A percentile compares a stretch with the other conserved stretches of the same genome.
These are phyloP conservation scores for Cavia porcellus DNA, from an alignment of 2,113 vertebrate genomes.

Conservation along the genomic window DNA sequence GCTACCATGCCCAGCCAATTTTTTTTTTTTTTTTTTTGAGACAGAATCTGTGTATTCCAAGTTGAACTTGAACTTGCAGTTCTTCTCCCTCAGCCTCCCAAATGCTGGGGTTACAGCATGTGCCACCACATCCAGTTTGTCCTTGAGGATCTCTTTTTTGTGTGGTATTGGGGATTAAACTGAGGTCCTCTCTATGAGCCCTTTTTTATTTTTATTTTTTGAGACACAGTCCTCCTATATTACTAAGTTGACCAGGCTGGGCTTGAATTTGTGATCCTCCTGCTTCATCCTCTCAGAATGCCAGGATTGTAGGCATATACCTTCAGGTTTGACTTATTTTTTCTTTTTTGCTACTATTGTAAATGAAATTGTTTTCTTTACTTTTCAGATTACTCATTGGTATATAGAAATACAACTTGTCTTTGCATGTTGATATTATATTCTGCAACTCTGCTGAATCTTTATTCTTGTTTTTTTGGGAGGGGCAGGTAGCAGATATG, in stretches of 20 bases:
- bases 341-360: conserved; percentile 35
- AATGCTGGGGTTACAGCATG: not conserved
- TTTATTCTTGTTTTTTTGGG: not conserved
- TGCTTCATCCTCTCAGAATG: not conserved
- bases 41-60: not conserved
- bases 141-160: not conserved
- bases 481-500: too few relatives aligned
- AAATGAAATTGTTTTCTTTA: not conserved
- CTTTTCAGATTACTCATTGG: not conserved
- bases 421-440: not conserved
- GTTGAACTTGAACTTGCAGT: not conserved
- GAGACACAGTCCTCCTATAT: not conserved
- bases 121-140: not conserved
- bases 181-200: not conserved
- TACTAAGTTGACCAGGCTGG: not conserved
- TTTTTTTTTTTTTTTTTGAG: not conserved
- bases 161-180: not conserved
- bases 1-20: not conserved
- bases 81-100: not conserved
- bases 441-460: conserved; percentile 20
- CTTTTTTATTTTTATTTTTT: not conserved
- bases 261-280: not conserved
- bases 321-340: not conserved
- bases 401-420: not conserved
- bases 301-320: not conserved